These are phyloP conservation scores for Mesoclemmys tuberculata DNA, from an alignment of 2,113 vertebrate genomes.

Conservation along the genomic window DNA sequence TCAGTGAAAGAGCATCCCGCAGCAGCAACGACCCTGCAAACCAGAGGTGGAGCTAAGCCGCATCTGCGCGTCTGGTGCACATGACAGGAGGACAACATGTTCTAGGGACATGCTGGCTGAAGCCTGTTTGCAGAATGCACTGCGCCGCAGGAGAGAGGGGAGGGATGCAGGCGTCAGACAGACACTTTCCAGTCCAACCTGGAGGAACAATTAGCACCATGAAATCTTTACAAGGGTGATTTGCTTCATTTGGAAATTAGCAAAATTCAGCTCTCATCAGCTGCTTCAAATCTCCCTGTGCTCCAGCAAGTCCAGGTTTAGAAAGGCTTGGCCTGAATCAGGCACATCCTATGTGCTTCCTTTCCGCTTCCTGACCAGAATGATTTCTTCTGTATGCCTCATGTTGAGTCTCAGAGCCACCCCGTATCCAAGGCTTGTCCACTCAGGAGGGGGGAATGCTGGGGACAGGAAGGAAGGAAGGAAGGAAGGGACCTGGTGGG, in stretches of 20 bases:
- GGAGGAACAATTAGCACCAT: background rate
- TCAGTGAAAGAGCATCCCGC: background rate
- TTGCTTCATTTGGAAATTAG: accelerated
- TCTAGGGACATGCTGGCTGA: background rate
- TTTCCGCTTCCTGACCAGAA: background rate
- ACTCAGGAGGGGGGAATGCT: background rate
- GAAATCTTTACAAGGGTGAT: accelerated
- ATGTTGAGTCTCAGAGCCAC: background rate
- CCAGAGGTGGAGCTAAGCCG: background rate
- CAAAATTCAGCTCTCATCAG: background rate
- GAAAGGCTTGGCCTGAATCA: accelerated
- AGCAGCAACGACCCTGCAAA: background rate
- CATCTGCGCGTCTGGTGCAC: accelerated
- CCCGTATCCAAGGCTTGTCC: background rate
- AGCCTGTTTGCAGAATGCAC: accelerated
- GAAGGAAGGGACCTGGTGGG: background rate
- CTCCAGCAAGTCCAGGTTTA: background rate
- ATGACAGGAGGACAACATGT: background rate
- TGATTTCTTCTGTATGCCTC: accelerated
- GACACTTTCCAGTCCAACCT: background rate
- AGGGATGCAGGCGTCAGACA: background rate
- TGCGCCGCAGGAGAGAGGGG: background rate
- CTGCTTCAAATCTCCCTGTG: background rate
- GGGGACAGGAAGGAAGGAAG: accelerated
- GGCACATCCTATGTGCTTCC: too few species aligned